Evolutionary conservation across 2,113 vertebrate genomes (phyloP), one percentile per base, ranked within the genome.

Genomic region (Arvicanthis niloticus): DNA sequence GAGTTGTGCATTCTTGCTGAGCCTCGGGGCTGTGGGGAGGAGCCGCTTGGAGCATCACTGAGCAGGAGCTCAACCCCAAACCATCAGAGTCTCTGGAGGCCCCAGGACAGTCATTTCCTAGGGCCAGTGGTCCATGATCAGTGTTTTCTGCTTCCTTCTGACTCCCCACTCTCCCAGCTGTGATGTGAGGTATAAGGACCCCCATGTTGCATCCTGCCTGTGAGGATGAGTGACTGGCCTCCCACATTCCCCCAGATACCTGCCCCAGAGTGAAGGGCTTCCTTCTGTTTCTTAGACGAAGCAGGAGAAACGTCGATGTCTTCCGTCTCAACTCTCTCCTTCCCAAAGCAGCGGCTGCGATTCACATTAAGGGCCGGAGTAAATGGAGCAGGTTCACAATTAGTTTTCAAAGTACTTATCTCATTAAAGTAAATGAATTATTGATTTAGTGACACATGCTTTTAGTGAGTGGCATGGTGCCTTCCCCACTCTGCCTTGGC

Each of bases 381-480:
- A 99, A 99, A 99, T 99, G 99, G 99, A 99, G 99, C 98, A 98
- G 98, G 98, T 98, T 99, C 99, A 99, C 99, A 99, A 99, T 99
- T 99, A 99, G 99, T 99, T 99, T 99, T 99, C 98, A 98, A 98
- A 99, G 99, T 99, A 99, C 99, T 99, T 99, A 99, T 99, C 99
- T 99, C 99, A 99, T 99, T 99, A 99, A 99, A 99, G 99, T 99
- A 99, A 99, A 99, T 99, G 98, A 99, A 99, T 99, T 99, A 99
- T 99, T 99, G 99, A 99, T 99, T 99, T 99, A 99, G 99, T 98
- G 99, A 99, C 99, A 99, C 99, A 98, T 98, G 99, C 99, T 99
- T 99, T 99, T 99, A 99, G 99, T 98, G 98, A 99, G 98, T 98
- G 99, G 98, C 98, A 77, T 97, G 73, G 98, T 98, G 99, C 99